Evolutionary conservation across 2,797 vertebrate genomes (phyloP), one percentile per base, ranked within the genome.

Genomic region (Lagocephalus sceleratus): DNA sequence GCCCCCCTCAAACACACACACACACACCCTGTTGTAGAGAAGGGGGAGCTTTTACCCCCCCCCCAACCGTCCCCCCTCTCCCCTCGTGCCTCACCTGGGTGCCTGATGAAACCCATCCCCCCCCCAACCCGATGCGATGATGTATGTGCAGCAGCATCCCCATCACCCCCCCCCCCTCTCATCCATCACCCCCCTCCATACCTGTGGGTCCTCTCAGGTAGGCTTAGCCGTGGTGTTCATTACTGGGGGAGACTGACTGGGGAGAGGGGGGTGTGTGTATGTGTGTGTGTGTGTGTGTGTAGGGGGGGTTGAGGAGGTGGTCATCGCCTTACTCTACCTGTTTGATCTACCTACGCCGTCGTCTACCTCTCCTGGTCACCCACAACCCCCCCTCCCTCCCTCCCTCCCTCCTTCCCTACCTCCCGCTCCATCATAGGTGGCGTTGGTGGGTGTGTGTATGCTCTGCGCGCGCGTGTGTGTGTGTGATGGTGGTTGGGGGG

Each of bases 201-300:
- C 82, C 82, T 84, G 78, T 63, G 58, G 74, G 74, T 64, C 54
- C 49, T 59, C 82, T 58, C 83, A 87, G 84, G 85, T 84, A 82
- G 60, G 58, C 65, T 72, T 72, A 68, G 66, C 73, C 68, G 63
- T 65, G 57, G 46, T 47, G n/a, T n/a, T n/a, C n/a, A n/a, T n/a
- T n/a, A 85, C 83, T 66, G 67, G 76, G 78, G 76, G 76, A 79
- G 76, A 78, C 57, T 75, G 73, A 44, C 40, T 48, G 48, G 57
- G 45, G 61, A 39, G 45, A 47, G 51, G 43, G 51, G 71, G 29
- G 29, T n/a, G n/a, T n/a, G n/a, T n/a, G n/a, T n/a, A n/a, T n/a
- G n/a, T 50, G 60, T 63, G 75, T 58, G 71, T 39, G 47, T 68
- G 68, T 79, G 63, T 76, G 73, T 78, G n/a, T n/a, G n/a, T n/a